Conservation (phyloP, 2,888 invertebrate genomes). For the Thecophora atra region DNA sequence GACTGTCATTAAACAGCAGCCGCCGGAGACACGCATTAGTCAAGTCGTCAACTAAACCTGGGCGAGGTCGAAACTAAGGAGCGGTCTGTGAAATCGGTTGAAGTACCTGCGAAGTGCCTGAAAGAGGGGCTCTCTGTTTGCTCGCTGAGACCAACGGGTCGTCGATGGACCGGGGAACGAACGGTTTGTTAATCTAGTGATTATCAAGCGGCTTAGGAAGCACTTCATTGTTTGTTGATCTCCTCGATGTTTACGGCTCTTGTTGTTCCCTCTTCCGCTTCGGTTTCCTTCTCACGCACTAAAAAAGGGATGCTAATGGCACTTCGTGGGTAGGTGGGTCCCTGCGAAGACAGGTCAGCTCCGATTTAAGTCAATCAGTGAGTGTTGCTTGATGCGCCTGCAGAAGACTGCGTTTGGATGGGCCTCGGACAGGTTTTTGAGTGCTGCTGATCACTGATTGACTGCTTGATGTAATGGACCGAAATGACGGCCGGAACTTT, state of each 20-base stretch:
- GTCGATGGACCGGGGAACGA: not conserved
- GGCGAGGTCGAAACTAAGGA: constrained; percentile 2
- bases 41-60: not conserved
- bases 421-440: no score
- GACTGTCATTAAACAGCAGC: constrained; percentile 32
- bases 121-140: not conserved
- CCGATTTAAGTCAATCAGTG: no score
- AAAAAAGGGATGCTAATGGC: not conserved
- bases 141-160: not conserved
- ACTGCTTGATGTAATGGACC: no score
- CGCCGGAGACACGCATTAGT: constrained; percentile 26
- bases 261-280: not conserved
- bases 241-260: no score
- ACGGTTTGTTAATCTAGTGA: constrained; percentile 19
- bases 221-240: constrained; percentile 24
- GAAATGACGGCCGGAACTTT: no score
- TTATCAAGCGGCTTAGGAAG: constrained; percentile 24
- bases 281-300: not conserved
- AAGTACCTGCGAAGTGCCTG: not conserved
- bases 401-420: not conserved
- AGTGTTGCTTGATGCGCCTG: not conserved
- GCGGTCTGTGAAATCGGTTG: not conserved
- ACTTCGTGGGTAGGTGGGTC: not conserved
- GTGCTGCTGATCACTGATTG: no score
- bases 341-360: not conserved